Base-by-base conservation (phyloP, 1,140 invertebrate genomes). In the Babylonia areolata region DNA sequence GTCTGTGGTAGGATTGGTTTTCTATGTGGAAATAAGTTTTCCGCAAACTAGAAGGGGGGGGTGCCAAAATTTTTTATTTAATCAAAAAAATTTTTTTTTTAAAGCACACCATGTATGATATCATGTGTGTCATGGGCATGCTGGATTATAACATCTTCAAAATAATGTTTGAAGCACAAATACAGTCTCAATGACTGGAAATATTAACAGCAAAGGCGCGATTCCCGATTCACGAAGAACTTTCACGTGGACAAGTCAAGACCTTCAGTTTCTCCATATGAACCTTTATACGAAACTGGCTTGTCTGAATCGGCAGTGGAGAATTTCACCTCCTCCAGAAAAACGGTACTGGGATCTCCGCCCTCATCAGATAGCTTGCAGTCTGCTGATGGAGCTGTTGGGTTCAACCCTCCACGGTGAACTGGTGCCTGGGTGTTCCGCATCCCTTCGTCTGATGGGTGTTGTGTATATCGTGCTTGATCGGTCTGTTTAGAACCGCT, bases 301-400 rank as follows among this genome's bases (percentile, higher is more conserved):
- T 73, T 73, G 71, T 28, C 71, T 15, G 31, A n/a, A 37, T 73
- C 71, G 11, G 71, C 35, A 3, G 71, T 73, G 71, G 71, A 73
- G 33, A 73, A 35, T 37, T 73, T 73, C 71, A 73, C 71, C 33
- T 73, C 71, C 71, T 73, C 71, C 71, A 73, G 20, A 37, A 73
- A 73, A n/a, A 73, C n/a, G 71, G 71, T 73, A 33, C 6, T 2
- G 33, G 35, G 2, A 0, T 35, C 71, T 73, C 35, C 71, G 11
- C 11, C 71, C 35, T 73, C 23, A 28, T 69, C 58, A 31, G 1
- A 15, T 11, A 1, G 15, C 58, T 64, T 23, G 12, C 17, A 5
- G 15, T 64, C 28, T 1, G 28, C 58, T 3, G 58, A 23, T 64
- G 58, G 5, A 23, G 17, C 20, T 64, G 58, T 64, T 23, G 6